A percentile compares a stretch with the other conserved stretches of the same genome.
Evolutionary conservation across 2,113 vertebrate species (phyloP).

Genomic region (Archocentrus centrarchus): DNA sequence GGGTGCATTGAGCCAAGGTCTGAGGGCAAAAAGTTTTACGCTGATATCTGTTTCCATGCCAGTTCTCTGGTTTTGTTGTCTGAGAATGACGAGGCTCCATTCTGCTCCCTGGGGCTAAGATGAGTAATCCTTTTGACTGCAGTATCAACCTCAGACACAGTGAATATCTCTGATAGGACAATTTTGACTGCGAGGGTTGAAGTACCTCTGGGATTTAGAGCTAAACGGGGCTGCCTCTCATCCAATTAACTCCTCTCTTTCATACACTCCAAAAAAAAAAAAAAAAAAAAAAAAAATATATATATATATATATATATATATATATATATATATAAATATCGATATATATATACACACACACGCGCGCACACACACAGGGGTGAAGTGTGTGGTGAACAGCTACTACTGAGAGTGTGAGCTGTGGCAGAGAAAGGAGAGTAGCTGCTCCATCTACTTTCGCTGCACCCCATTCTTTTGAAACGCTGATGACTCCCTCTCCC

Average conservation of each 20-base stretch:
- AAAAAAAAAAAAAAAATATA: too few relatives aligned
- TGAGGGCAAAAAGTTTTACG: slow-evolving; percentile 23
- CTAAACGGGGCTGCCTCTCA: slow-evolving; percentile 49
- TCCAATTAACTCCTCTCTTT: slow-evolving; percentile 60
- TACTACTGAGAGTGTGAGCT: slow-evolving; percentile 39
- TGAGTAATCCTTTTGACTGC: slow-evolving; percentile 19
- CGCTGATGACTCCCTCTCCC: slow-evolving; percentile 70
- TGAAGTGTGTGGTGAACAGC: slow-evolving; percentile 28
- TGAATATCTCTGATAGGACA: background rate
- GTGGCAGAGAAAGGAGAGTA: slow-evolving; percentile 33
- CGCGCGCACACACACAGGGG: background rate
- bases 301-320: too few relatives aligned
- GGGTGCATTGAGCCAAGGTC: background rate
- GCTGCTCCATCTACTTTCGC: slow-evolving; percentile 56
- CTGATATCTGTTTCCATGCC: slow-evolving; percentile 9
- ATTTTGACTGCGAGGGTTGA: too few relatives aligned
- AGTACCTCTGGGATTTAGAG: slow-evolving; percentile 51
- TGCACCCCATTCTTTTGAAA: slow-evolving; percentile 74
- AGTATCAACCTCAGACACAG: slow-evolving; percentile 6
- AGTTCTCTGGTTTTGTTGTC: slow-evolving; percentile 17
- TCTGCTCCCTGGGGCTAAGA: slow-evolving; percentile 20
- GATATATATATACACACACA: too few relatives aligned
- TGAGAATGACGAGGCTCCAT: slow-evolving; percentile 9
- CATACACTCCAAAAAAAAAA: too few relatives aligned
- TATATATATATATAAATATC: too few relatives aligned